Percentiles rank a stretch among this genome's conserved stretches.
Conservation (phyloP, 2,797 vertebrate species). For the Iguana delicatissima region DNA sequence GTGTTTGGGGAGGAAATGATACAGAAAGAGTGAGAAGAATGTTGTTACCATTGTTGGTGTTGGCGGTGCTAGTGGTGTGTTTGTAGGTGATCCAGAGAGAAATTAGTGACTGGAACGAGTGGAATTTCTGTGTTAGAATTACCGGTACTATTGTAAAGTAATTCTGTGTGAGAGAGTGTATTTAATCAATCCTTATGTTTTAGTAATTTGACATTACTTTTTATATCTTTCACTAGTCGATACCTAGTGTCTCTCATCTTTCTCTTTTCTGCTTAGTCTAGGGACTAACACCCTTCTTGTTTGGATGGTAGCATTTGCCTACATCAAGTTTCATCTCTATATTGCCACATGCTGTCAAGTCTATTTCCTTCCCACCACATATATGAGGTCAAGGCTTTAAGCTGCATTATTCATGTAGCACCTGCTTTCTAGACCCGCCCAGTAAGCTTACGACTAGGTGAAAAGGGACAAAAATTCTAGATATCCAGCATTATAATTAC, state of each 20-base stretch:
- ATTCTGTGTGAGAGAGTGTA: too few relatives aligned
- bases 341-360: neutral
- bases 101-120: too few relatives aligned
- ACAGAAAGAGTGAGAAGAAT: too few relatives aligned
- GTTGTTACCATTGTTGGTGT: too few relatives aligned
- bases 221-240: too few relatives aligned
- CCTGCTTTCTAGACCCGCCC: neutral
- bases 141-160: too few relatives aligned
- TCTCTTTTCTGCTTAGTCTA: neutral
- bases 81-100: too few relatives aligned
- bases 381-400: neutral
- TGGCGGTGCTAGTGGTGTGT: too few relatives aligned
- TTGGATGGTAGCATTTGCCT: neutral
- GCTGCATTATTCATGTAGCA: neutral
- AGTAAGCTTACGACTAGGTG: neutral
- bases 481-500: constrained; percentile 9
- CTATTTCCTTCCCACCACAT: neutral
- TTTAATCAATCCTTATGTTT: neutral
- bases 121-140: too few relatives aligned
- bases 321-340: neutral
- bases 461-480: neutral
- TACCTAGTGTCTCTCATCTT: neutral
- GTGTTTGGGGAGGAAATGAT: too few relatives aligned
- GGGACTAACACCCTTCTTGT: neutral
- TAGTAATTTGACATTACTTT: neutral